Evolutionary conservation across 2,797 vertebrate genomes (phyloP), one percentile per base, ranked within the genome.

Genomic region (Neoniphon sammara): DNA sequence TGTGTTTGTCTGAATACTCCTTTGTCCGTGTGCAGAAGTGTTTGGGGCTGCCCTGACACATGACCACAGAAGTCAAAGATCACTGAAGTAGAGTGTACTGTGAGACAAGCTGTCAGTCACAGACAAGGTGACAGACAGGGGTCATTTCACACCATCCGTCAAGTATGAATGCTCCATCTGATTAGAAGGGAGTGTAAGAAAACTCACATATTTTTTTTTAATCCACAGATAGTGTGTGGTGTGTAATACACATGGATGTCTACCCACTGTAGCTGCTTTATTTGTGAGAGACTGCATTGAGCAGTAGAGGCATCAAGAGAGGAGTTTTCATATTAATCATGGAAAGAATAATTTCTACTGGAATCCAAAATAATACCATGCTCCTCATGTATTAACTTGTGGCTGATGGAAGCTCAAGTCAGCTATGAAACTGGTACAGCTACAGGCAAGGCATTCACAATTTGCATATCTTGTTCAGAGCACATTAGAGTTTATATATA

Each of bases 241-340:
- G 55, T 57, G 20, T 9, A 36, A 34, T 20, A 27, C 57, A 39
- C 3, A 59, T 9, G 23, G 42, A 27, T 8, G 7, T 50, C 15
- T 30, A 7, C 18, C 23, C 52, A 42, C 36, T 66, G 39, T n/a
- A n/a, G 27, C 20, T 56, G 17, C 25, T 57, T 31, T 31, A 60
- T 50, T 17, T 20, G 39, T 61, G 58, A 70, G 39, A 61, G 49
- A 61, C 47, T 61, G 27, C 11, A 60, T 21, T 46, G 18, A 11
- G n/a, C 54, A 20, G 44, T 30, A 23, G 21, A 46, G 5, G 17
- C 52, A 30, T 46, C 34, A 70, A 50, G 57, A 70, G 34, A 59
- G 67, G 34, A 59, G 67, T 70, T 52, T 34, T 60, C 30, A 59
- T 60, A 31, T 44, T 14, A 60, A 63, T 49, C 12, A 10, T 62